Conservation (phyloP, 2,113 vertebrate genomes). For the Falco punctatus region DNA sequence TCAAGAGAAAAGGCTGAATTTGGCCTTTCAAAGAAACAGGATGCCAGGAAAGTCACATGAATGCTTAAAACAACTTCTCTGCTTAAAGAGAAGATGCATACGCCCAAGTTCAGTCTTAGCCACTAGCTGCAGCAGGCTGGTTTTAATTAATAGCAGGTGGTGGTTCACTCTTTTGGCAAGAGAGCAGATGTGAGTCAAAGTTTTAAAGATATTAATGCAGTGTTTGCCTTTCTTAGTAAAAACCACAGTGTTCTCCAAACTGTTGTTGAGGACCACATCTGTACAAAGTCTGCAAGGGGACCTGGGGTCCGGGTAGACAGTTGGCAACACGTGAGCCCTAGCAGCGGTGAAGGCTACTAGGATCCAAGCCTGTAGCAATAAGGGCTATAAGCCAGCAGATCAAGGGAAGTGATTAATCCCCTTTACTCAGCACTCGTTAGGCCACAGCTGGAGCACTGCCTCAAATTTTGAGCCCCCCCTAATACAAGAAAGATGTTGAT, state of each 20-base stretch:
- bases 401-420: not conserved
- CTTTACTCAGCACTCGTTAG: not conserved
- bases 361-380: not conserved
- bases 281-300: not conserved
- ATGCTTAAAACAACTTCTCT: not conserved
- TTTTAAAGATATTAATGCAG: not conserved
- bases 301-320: too few relatives aligned
- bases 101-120: not conserved
- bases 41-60: conserved; percentile 27
- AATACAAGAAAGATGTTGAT: not conserved
- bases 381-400: not conserved
- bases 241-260: not conserved
- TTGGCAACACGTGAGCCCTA: accelerated
- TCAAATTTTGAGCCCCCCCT: not conserved
- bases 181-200: not conserved
- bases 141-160: conserved; percentile 13
- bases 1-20: conserved; percentile 26
- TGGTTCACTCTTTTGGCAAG: not conserved
- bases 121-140: not conserved
- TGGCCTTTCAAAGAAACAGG: not conserved
- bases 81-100: not conserved
- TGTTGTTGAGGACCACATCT: not conserved
- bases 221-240: not conserved
- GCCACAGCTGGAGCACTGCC: not conserved
- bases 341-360: not conserved